These are phyloP conservation scores for Gryllus bimaculatus DNA, from an alignment of 1,140 invertebrate species.

Conservation along the genomic window DNA sequence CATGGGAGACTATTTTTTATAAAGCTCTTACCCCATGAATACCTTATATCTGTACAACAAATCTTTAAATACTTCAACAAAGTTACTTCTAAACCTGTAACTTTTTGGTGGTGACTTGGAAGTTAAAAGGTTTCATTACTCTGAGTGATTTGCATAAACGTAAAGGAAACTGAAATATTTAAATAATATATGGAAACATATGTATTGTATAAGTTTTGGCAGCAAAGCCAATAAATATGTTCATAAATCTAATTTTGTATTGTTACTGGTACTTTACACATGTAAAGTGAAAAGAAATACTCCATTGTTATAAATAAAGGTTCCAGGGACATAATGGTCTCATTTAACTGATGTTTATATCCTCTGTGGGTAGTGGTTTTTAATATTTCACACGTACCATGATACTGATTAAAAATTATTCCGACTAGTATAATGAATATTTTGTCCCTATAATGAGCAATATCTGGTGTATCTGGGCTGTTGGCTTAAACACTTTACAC, in stretches of 20 bases:
- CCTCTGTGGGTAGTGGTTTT: background rate
- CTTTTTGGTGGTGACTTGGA: background rate
- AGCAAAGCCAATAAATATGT: background rate
- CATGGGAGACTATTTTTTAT: constrained; percentile 1
- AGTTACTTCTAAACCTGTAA: background rate
- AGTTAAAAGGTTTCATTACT: background rate
- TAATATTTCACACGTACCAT: background rate
- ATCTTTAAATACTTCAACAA: background rate
- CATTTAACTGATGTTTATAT: background rate
- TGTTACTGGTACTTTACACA: background rate
- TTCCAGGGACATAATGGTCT: background rate
- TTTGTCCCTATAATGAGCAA: background rate
- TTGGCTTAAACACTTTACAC: background rate
- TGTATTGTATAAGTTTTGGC: background rate
- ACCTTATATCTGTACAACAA: background rate
- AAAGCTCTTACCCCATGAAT: background rate
- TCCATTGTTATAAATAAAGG: background rate
- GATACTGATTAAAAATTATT: background rate
- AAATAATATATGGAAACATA: background rate
- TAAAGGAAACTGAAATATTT: background rate
- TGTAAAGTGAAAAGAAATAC: background rate
- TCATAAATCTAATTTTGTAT: background rate
- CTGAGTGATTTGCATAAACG: background rate
- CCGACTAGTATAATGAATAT: background rate
- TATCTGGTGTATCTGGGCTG: background rate